phyloP scores from a whole-genome alignment of 2,113 vertebrate genomes.

The Mustelus asterias region DNA sequence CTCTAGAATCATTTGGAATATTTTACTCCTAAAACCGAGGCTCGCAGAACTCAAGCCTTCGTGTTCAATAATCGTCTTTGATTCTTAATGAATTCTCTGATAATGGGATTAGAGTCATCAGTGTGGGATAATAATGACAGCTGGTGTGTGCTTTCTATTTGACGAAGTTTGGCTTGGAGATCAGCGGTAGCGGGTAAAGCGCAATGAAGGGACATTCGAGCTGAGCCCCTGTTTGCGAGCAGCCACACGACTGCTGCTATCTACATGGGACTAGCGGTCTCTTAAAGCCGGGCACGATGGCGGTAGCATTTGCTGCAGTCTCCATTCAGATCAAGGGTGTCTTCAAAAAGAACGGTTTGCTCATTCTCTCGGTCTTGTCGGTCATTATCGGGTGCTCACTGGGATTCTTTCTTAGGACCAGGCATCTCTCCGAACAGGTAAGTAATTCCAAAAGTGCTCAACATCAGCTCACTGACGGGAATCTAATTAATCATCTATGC shows the following conservation, averaged over 20 bases:
- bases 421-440: constrained; percentile 87
- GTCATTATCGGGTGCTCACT: constrained; percentile 93
- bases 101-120: constrained; percentile 95
- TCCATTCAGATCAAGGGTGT: constrained; percentile 79
- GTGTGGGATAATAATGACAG: constrained; percentile 74
- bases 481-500: not conserved
- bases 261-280: constrained; percentile 64
- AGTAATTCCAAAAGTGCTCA: constrained; percentile 47
- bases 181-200: constrained; percentile 49
- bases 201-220: constrained; percentile 50
- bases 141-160: constrained; percentile 69
- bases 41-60: not conserved
- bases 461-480: not conserved
- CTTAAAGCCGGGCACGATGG: constrained; percentile 60
- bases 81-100: constrained; percentile 73
- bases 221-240: not conserved
- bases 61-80: constrained; percentile 77
- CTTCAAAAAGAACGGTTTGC: constrained; percentile 86
- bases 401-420: constrained; percentile 89
- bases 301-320: constrained; percentile 66
- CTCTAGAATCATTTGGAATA: not conserved
- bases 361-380: constrained; percentile 87
- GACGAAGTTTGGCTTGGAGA: constrained; percentile 54
- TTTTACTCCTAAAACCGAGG: not conserved
- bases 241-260: constrained; percentile 40